Evolutionary conservation across 2,797 vertebrate genomes (phyloP), one percentile per base, ranked within the genome.

Genomic region (Ataeniobius toweri): DNA sequence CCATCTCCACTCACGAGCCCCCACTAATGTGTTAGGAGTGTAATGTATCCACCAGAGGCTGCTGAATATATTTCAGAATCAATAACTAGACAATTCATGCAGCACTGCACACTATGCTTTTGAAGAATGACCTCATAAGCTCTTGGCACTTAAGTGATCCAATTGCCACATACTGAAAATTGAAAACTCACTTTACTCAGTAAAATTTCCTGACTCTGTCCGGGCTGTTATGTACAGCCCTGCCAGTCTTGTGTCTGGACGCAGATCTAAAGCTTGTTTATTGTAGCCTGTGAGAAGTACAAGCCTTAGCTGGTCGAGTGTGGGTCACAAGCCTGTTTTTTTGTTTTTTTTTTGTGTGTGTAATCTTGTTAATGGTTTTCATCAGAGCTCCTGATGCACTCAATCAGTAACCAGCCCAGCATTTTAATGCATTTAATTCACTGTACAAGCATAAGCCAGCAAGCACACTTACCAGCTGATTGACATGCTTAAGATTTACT

Each of bases 351-450:
- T 36, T 4, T 36, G 36, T 36, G 36, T 91, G 89, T 95, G 93
- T 93, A 91, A 94, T 95, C 90, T 88, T 89, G 84, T 90, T 93
- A 94, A 94, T 94, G 92, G 91, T 91, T 93, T 92, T 92, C 89
- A 91, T 92, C 86, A 88, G 89, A 91, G 89, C 73, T 82, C 76
- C 85, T 88, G 89, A 94, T 93, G 86, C 90, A 91, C 89, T 94
- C 91, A 89, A 88, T 94, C 90, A 93, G 89, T 28, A 61, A 79
- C 77, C 74, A 56, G 68, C 59, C 71, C 61, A 74, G 84, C 87
- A 83, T 82, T 88, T 86, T 91, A 90, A 90, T 91, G 89, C 81
- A 85, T 87, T 91, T 92, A 89, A 88, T 91, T 92, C 88, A 87
- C 83, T 86, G 82, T 87, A 81, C 67, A 73, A 71, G 78, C 53